Evolutionary conservation across 1,140 invertebrate species (phyloP).

Genomic region (Pseudomyrmex flavicornis): DNA sequence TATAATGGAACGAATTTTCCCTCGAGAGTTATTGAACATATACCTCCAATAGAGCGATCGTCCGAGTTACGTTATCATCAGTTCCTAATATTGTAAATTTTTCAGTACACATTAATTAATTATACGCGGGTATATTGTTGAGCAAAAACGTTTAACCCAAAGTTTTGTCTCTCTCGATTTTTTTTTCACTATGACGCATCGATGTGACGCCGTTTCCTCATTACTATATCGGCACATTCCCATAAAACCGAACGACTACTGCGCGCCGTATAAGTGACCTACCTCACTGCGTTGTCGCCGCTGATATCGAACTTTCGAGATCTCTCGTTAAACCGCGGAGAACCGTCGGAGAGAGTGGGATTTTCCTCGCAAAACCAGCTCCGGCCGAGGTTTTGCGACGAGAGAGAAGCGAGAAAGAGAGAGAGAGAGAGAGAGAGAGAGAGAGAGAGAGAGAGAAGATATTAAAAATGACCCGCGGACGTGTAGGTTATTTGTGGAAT

Average conservation of each 20-base stretch:
- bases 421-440: neutral
- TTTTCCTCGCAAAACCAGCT: slow-evolving; percentile 21
- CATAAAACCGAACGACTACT: slow-evolving; percentile 36
- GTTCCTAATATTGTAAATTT: too few relatives aligned
- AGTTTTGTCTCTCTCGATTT: too few relatives aligned
- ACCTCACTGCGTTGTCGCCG: slow-evolving; percentile 23
- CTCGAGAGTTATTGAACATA: too few relatives aligned
- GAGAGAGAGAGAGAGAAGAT: neutral
- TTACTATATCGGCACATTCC: slow-evolving; percentile 35
- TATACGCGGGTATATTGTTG: neutral
- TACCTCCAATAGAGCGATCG: too few relatives aligned
- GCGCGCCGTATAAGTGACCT: slow-evolving; percentile 40
- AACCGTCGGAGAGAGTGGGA: neutral
- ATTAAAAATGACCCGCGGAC: slow-evolving; percentile 33
- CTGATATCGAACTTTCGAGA: slow-evolving; percentile 10
- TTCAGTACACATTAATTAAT: too few relatives aligned
- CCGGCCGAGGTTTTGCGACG: neutral
- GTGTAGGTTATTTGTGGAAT: slow-evolving; percentile 56
- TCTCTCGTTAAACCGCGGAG: slow-evolving; percentile 4
- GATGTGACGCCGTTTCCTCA: neutral
- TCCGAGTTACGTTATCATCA: too few relatives aligned
- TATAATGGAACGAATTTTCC: too few relatives aligned
- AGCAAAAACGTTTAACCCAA: neutral
- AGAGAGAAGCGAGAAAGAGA: neutral
- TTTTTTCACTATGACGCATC: neutral